A percentile compares a stretch with the other conserved stretches of the same genome.
phyloP scores from a whole-genome alignment of 2,797 vertebrate genomes.

The Bucorvus abyssinicus region DNA sequence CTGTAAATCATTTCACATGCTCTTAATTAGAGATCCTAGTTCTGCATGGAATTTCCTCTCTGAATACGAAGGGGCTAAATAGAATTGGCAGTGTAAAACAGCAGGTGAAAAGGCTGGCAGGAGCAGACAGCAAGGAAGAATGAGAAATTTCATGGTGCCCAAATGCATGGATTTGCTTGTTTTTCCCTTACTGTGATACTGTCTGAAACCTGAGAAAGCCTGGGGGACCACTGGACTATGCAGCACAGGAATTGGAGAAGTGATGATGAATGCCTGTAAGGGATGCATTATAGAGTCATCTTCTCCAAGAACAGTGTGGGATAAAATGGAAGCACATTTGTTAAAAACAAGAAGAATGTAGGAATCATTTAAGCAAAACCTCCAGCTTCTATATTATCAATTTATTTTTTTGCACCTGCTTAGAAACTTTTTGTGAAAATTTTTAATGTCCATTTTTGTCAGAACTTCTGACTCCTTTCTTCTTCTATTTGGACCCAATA shows the following conservation, averaged over 20 bases:
- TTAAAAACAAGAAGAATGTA: neutral
- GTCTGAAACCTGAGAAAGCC: neutral
- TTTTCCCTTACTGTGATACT: neutral
- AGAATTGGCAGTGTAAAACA: neutral
- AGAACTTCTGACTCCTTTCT: neutral
- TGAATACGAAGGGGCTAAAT: neutral
- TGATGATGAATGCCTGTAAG: neutral
- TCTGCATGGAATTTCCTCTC: slow-evolving; percentile 2
- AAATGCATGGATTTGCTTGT: neutral
- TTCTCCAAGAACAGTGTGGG: neutral
- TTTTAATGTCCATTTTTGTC: neutral
- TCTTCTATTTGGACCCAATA: neutral
- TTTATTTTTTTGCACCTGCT: neutral
- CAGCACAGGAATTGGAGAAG: neutral
- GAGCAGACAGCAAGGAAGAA: neutral
- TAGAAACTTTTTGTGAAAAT: neutral
- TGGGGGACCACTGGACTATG: neutral
- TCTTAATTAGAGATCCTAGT: slow-evolving; percentile 5
- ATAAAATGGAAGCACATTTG: slow-evolving; percentile 2
- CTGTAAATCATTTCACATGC: neutral
- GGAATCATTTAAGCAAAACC: neutral
- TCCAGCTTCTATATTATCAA: neutral
- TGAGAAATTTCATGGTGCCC: neutral
- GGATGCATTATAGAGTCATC: neutral
- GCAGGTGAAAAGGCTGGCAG: neutral